These are phyloP conservation scores for Phenganax stokvisi DNA, from an alignment of 92 coral and sea anemone species.

Conservation along the genomic window DNA sequence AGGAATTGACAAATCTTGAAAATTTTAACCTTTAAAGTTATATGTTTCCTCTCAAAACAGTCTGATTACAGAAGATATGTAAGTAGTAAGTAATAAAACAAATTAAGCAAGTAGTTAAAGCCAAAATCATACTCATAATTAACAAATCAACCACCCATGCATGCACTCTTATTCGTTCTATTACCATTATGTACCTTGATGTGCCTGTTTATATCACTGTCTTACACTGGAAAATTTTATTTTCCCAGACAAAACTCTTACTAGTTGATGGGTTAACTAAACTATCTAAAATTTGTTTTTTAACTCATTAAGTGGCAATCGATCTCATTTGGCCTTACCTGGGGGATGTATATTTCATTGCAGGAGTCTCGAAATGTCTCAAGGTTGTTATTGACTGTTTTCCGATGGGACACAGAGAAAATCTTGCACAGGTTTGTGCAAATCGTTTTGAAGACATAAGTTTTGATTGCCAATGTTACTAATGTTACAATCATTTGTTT, in stretches of 20 bases:
- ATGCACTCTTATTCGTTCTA: no score
- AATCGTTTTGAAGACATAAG: not conserved
- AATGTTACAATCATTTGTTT: not conserved
- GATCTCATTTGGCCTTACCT: not conserved
- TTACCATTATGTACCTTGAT: not conserved
- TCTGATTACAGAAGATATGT: no score
- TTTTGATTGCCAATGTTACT: not conserved
- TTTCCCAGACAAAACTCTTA: no score
- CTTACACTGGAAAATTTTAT: no score
- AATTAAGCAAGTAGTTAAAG: no score
- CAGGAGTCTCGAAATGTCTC: slow-evolving; percentile 66
- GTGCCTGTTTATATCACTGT: not conserved
- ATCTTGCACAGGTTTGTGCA: slow-evolving; percentile 59
- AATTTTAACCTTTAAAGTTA: no score
- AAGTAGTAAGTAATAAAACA: no score
- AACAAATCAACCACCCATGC: no score
- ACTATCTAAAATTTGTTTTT: not conserved
- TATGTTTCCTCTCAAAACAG: no score
- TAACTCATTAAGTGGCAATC: not conserved
- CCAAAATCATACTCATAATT: no score
- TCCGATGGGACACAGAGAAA: slow-evolving; percentile 60
- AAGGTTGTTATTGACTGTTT: slow-evolving; percentile 54
- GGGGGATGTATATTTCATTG: not conserved
- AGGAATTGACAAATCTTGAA: no score
- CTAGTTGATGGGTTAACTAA: no score